Percentiles rank a stretch among this genome's conserved stretches.
phyloP scores from a whole-genome alignment of 2,888 invertebrate species.

The Diplolepis rosae region DNA sequence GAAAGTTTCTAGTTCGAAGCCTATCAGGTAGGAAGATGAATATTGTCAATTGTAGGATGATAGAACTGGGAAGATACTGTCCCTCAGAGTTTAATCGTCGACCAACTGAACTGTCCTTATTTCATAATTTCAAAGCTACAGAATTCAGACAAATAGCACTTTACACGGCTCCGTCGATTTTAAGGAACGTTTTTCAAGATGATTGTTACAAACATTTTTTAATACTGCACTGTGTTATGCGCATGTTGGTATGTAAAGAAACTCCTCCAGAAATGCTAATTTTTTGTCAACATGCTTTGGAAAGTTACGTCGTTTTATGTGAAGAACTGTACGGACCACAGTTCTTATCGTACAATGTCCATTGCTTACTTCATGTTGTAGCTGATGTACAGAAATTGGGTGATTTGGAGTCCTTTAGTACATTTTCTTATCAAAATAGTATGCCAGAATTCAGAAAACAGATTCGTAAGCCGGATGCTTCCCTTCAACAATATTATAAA shows the following conservation, averaged over 20 bases:
- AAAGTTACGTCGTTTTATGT: not conserved
- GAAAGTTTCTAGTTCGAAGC: not conserved
- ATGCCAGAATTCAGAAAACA: not conserved
- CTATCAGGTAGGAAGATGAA: not conserved
- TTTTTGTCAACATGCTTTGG: conserved; percentile 21
- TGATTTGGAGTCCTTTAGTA: not conserved
- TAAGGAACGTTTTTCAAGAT: not conserved
- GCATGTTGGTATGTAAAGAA: not conserved
- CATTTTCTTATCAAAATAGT: not conserved
- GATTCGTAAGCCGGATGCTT: not conserved
- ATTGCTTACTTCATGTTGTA: conserved; percentile 5
- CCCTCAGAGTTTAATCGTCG: conserved; percentile 38
- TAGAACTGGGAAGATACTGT: not conserved
- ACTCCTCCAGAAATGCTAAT: not conserved
- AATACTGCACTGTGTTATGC: conserved; percentile 22
- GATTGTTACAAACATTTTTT: conserved; percentile 32
- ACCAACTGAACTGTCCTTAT: conserved; percentile 30
- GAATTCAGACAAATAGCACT: no score
- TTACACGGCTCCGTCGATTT: no score
- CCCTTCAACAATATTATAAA: not conserved
- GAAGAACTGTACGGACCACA: not conserved
- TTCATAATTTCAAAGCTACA: not conserved
- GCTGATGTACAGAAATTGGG: not conserved
- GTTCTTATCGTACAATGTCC: conserved; percentile 4
- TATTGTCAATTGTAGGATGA: no score